Evolutionary conservation across 2,888 invertebrate genomes (phyloP), one percentile per base, ranked within the genome.

Genomic region (Andrena hattorfiana): DNA sequence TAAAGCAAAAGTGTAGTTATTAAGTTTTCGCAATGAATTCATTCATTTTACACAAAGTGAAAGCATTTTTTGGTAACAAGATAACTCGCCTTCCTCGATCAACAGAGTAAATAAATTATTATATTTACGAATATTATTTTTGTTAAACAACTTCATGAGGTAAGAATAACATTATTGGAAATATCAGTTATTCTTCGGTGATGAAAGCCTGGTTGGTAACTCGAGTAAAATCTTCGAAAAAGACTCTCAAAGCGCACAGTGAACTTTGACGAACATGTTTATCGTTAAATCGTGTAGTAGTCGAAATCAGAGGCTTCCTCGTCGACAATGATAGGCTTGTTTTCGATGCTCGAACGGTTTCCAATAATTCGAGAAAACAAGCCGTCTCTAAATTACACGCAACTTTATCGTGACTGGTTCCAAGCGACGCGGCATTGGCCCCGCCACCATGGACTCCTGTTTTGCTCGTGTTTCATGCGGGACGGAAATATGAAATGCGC

Each of bases 381-480:
- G 42, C 68, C 68, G 54, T 63, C 70, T 73, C 42, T 56, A 71
- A 85, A 81, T 84, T 84, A 84, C 81, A 66, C 69, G 84, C 81
- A 66, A 42, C 81, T 85, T 84, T 81, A 83, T 84, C 74, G 81
- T 49, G 63, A 56, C 35, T 71, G 49, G 84, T 62, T 66, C 16
- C 26, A 62, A 79, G 72, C 75, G 56, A 51, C 59, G 51, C 64
- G 60, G 71, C 74, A 81, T 77, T 69, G 66, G 30, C 71, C 76
- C 59, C 66, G 70, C 70, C 72, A 70, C 48, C 20, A 28, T 28
- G 48, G 8, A 13, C 2, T 56, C 56, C 2, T 23, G 56, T 56
- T 42, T 74, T 71, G 63, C 67, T 60, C 63, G 69, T 78, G 59
- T 71, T 80, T 66, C 28, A 28, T 30, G 60, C 28, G 10, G 10